Conservation (phyloP, 2,113 vertebrate genomes). For the Sterna hirundo region DNA sequence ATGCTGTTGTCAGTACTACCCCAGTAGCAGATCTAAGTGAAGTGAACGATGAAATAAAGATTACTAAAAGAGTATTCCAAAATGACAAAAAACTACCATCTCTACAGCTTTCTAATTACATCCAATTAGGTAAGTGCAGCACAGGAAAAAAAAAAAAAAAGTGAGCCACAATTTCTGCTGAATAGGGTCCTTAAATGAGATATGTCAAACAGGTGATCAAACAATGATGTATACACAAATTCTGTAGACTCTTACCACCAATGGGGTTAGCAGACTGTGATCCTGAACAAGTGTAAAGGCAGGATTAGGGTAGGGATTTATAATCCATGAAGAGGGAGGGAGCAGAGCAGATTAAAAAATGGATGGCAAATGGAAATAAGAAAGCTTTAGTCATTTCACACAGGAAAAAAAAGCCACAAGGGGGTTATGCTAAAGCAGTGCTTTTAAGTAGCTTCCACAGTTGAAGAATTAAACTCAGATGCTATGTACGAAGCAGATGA, state of each 20-base stretch:
- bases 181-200: constrained; percentile 70
- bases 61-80: background rate
- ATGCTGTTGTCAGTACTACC: background rate
- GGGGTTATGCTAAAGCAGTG: constrained; percentile 71
- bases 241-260: constrained; percentile 92
- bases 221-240: constrained; percentile 76
- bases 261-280: constrained; percentile 96
- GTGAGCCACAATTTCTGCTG: constrained; percentile 70
- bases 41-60: background rate
- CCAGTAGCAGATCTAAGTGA: background rate
- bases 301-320: constrained; percentile 83
- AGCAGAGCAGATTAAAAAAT: constrained; percentile 91
- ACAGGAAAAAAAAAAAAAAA: background rate
- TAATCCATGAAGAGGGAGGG: constrained; percentile 86
- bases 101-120: background rate
- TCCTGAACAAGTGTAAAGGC: constrained; percentile 93
- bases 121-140: background rate
- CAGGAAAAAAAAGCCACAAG: constrained; percentile 63
- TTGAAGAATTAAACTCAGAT: constrained; percentile 58
- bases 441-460: constrained; percentile 64
- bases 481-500: constrained; percentile 74
- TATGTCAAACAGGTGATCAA: constrained; percentile 71
- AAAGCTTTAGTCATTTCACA: constrained; percentile 81
- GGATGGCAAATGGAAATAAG: constrained; percentile 83
- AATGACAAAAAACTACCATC: background rate